These are phyloP conservation scores for Hoplias malabaricus DNA, from an alignment of 2,113 vertebrate genomes.

Conservation along the genomic window DNA sequence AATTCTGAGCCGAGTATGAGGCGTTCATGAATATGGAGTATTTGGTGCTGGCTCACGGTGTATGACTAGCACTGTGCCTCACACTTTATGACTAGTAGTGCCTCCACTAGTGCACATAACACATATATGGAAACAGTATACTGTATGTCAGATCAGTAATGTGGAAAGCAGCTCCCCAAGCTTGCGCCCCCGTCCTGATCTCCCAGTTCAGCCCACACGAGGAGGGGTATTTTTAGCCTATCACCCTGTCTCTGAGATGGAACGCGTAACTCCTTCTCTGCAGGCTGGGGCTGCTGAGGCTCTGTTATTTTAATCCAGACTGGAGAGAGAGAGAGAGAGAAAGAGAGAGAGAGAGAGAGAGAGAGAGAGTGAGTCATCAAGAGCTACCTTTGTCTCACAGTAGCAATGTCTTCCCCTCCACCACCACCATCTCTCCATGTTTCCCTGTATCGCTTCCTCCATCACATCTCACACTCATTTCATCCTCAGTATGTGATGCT, in stretches of 20 bases:
- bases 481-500: slow-evolving; percentile 2
- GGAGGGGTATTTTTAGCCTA: slow-evolving; percentile 75
- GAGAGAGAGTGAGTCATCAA: slow-evolving; percentile 73
- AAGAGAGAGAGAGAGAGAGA: slow-evolving; percentile 41
- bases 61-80: background rate
- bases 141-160: slow-evolving; percentile 52
- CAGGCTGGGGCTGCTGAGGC: slow-evolving; percentile 71
- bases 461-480: background rate
- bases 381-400: slow-evolving; percentile 72
- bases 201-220: slow-evolving; percentile 67
- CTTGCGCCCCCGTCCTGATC: slow-evolving; percentile 46
- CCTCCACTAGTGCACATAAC: background rate
- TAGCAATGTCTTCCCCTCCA: slow-evolving; percentile 59
- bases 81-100: background rate
- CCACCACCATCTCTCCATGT: slow-evolving; percentile 58
- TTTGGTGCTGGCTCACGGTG: background rate
- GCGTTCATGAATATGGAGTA: background rate
- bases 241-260: slow-evolving; percentile 74
- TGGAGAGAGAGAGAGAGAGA: slow-evolving; percentile 55
- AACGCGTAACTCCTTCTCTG: slow-evolving; percentile 72
- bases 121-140: background rate
- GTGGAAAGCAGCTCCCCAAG: slow-evolving; percentile 59
- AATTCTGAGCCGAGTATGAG: background rate
- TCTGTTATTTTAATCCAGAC: slow-evolving; percentile 81
- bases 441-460: slow-evolving; percentile 32